Evolutionary conservation across 2,888 invertebrate genomes (phyloP).

Genomic region (Mythimna vitellina): DNA sequence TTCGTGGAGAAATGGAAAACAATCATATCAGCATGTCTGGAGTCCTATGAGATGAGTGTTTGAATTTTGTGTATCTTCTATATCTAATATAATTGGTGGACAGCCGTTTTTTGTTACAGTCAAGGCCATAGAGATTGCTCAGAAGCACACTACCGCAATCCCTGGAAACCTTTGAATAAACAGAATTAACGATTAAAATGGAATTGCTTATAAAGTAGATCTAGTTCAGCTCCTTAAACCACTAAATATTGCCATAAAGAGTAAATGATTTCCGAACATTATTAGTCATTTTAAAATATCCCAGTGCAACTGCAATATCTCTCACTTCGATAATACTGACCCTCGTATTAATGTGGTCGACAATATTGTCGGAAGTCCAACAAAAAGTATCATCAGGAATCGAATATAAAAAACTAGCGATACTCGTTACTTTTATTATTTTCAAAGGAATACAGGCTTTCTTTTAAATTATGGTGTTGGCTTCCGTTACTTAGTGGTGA

Average conservation of each 20-base stretch:
- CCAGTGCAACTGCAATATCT: constrained; percentile 11
- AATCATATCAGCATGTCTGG: no score
- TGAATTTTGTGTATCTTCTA: no score
- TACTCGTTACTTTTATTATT: constrained; percentile 24
- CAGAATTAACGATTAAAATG: background rate
- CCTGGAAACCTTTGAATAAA: background rate
- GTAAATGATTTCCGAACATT: background rate
- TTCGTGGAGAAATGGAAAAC: no score
- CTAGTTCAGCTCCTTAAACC: no score
- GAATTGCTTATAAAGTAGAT: no score
- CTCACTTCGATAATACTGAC: constrained; percentile 32
- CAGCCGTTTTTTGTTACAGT: no score
- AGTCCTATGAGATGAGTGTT: no score
- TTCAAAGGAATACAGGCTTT: constrained; percentile 38
- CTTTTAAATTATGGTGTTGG: constrained; percentile 45
- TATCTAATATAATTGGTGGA: no score
- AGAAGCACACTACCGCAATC: background rate
- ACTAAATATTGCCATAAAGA: background rate
- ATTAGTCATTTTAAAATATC: background rate
- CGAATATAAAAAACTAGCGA: constrained; percentile 45
- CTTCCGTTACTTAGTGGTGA: constrained; percentile 44
- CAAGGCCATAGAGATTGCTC: background rate
- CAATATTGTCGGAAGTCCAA: constrained; percentile 29
- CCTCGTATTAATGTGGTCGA: constrained; percentile 20
- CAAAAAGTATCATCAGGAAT: constrained; percentile 39